Conservation (phyloP, 35 echinoderm and acorn worm species). For the Amphiura filiformis region DNA sequence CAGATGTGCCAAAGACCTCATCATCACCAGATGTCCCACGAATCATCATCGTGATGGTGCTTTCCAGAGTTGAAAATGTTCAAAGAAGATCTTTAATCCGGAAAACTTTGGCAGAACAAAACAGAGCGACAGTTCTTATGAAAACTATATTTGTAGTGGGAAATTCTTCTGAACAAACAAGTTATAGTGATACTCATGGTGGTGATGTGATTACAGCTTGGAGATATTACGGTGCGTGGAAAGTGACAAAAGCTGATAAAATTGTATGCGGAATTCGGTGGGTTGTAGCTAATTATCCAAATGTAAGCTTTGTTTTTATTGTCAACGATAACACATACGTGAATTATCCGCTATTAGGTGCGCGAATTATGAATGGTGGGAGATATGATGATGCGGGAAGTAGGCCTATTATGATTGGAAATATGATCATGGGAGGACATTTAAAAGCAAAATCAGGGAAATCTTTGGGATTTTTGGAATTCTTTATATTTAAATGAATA, state of each 20-base stretch:
- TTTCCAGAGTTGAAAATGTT: neutral
- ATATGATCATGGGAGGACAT: neutral
- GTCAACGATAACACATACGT: conserved; percentile 71
- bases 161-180: neutral
- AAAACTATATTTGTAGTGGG: conserved; percentile 4
- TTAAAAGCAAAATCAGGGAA: neutral
- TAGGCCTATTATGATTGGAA: neutral
- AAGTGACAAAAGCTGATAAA: conserved; percentile 37
- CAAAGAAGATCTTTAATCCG: neutral
- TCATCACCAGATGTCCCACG: no score
- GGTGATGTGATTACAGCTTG: conserved; percentile 22
- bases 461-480: neutral
- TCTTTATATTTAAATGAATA: neutral
- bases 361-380: conserved; percentile 39
- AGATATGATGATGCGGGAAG: neutral
- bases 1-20: no score
- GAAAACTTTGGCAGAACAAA: neutral
- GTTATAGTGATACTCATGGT: neutral
- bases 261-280: conserved; percentile 60
- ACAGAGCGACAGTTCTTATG: neutral
- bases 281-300: conserved; percentile 39
- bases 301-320: conserved; percentile 67
- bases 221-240: conserved; percentile 19
- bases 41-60: neutral
- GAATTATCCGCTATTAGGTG: conserved; percentile 18